phyloP scores from a whole-genome alignment of 2,888 invertebrate species.

The Andrena chrysosceles region DNA sequence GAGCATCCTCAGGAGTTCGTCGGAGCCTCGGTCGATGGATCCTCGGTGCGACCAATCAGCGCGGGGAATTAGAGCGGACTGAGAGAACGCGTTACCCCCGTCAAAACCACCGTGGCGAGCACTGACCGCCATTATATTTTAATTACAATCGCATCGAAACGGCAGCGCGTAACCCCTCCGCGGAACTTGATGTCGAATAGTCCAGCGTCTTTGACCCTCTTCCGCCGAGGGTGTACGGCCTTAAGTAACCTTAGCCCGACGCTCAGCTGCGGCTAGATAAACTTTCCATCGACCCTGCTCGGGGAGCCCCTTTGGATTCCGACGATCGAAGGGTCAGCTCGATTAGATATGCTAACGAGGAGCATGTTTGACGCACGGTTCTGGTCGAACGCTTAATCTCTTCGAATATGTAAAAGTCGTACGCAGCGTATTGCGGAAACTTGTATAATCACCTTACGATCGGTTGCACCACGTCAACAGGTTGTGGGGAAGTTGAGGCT shows the following conservation, averaged over 20 bases:
- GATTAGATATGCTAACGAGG: background rate
- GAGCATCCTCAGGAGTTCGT: background rate
- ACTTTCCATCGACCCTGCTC: background rate
- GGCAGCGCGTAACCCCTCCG: background rate
- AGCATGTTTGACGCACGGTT: background rate
- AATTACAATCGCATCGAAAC: conserved; percentile 47
- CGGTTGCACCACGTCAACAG: no score
- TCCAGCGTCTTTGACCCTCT: conserved; percentile 10
- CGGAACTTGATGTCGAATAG: background rate
- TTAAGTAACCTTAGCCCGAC: conserved; percentile 26
- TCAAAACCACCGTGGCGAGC: conserved; percentile 30
- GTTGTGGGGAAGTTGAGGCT: no score
- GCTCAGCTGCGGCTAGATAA: background rate
- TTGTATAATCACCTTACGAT: no score
- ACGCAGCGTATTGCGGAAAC: no score
- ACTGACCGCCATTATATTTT: conserved; percentile 68
- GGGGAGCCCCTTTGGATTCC: background rate
- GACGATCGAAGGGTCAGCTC: background rate
- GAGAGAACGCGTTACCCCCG: conserved; percentile 61
- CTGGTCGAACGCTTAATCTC: no score
- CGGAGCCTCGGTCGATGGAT: background rate
- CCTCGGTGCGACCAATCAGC: conserved; percentile 76
- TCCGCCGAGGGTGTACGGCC: conserved; percentile 23
- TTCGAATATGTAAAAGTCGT: no score
- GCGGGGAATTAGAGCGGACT: conserved; percentile 73